phyloP scores from a whole-genome alignment of 2,113 vertebrate species.

The Lanius collurio region DNA sequence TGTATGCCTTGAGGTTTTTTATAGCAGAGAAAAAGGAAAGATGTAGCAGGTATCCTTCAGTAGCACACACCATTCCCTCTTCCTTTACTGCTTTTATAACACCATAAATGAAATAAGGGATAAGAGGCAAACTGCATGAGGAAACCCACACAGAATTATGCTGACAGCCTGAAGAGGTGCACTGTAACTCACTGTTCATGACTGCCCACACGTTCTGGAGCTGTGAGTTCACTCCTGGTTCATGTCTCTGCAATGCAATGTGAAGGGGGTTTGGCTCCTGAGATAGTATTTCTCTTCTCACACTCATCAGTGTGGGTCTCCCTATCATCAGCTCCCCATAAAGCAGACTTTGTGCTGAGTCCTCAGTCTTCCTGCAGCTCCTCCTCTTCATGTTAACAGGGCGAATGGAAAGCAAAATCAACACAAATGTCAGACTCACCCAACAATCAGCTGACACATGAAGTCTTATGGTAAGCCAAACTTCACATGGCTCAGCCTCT shows the following conservation, averaged over 20 bases:
- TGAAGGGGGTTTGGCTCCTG: fast-evolving
- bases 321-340: neutral
- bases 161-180: neutral
- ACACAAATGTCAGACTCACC: neutral
- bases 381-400: neutral
- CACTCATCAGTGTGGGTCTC: neutral
- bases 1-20: neutral
- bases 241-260: neutral
- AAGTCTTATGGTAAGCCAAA: neutral
- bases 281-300: neutral
- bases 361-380: neutral
- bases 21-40: neutral
- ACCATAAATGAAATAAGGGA: neutral
- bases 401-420: neutral
- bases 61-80: fast-evolving
- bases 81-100: neutral
- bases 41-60: neutral
- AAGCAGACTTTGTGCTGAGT: neutral
- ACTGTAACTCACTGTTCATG: neutral
- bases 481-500: neutral
- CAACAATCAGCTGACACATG: neutral
- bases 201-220: neutral
- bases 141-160: neutral
- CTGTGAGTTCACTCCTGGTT: neutral
- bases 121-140: neutral